Base-by-base conservation (phyloP, 2,797 vertebrate genomes). In the Liparis tanakae region DNA sequence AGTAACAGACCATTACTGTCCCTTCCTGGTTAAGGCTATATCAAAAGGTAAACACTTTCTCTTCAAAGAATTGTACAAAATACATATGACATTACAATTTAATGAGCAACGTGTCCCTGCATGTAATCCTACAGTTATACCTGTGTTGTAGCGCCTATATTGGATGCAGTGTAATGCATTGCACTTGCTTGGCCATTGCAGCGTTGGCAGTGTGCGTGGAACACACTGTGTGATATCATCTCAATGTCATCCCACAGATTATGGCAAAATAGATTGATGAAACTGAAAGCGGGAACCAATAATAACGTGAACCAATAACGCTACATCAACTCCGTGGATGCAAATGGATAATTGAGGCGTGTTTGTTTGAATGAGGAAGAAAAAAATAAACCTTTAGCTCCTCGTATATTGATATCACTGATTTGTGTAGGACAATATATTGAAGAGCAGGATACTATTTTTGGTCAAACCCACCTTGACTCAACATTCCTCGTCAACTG, bases 1-100 rank as follows among this genome's bases (percentile, higher is more conserved):
- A 86, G 90, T 82, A 89, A 88, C 85, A 82, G 77, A 85, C 83
- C 88, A 92, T 91, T 92, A 86, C 85, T 80, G 85, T 81, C 86
- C 76, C 80, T 77, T 87, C 77, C 58, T 65, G 78, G 81, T 80
- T 83, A 81, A 80, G 69, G 80, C 72, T 61, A 85, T 85, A 85
- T 86, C 84, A 85, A 79, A 30, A 81, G 82, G 84, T 81, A 87
- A 72, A 85, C 80, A 74, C 77, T 84, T 92, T 80, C 75, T 76
- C 78, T 79, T 91, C 61, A 80, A 67, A 78, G 85, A 85, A 87
- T 79, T 81, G 85, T 82, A 72, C 74, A 89, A 86, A 25, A 83
- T 88, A 85, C 74, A 88, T 87, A 69, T 74, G 84, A 84, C 82
- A 87, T 87, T 87, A 86, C 65, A 68, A 64, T 86, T 86, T 86